These are phyloP conservation scores for Lutraria rhynchaena DNA, from an alignment of 1,140 invertebrate genomes.

Conservation along the genomic window DNA sequence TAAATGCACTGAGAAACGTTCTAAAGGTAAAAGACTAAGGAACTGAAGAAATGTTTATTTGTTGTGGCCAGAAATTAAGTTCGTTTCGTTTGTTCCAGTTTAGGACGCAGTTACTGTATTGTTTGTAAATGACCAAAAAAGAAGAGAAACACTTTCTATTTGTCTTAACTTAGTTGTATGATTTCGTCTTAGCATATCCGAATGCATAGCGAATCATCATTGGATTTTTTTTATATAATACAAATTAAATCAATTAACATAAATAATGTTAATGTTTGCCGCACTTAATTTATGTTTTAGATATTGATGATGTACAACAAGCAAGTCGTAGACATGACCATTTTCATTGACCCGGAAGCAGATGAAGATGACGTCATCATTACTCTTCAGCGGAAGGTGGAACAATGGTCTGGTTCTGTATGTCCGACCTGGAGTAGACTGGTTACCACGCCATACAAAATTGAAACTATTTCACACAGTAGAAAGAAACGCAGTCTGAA, in stretches of 20 bases:
- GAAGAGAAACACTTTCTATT: too few relatives aligned
- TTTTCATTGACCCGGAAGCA: background rate
- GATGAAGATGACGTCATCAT: conserved; percentile 28
- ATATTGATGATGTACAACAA: conserved; percentile 51
- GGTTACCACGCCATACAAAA: conserved; percentile 31
- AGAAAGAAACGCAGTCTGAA: conserved; percentile 31
- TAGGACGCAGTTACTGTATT: too few relatives aligned
- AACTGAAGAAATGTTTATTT: background rate
- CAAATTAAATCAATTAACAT: too few relatives aligned
- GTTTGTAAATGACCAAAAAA: too few relatives aligned
- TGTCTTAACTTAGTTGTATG: too few relatives aligned
- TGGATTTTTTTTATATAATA: too few relatives aligned
- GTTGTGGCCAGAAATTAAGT: background rate
- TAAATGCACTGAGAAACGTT: conserved; percentile 40
- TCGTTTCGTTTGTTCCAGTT: too few relatives aligned
- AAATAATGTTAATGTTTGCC: too few relatives aligned
- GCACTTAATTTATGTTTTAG: conserved; percentile 5
- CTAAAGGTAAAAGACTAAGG: conserved; percentile 57
- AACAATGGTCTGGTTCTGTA: conserved; percentile 24
- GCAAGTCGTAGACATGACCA: conserved; percentile 7
- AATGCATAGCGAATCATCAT: too few relatives aligned
- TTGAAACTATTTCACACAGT: conserved; percentile 19
- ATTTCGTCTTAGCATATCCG: too few relatives aligned
- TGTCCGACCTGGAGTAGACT: conserved; percentile 45
- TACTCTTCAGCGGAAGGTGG: conserved; percentile 16